Conservation (phyloP, 2,113 vertebrate genomes). For the Rostratula benghalensis region DNA sequence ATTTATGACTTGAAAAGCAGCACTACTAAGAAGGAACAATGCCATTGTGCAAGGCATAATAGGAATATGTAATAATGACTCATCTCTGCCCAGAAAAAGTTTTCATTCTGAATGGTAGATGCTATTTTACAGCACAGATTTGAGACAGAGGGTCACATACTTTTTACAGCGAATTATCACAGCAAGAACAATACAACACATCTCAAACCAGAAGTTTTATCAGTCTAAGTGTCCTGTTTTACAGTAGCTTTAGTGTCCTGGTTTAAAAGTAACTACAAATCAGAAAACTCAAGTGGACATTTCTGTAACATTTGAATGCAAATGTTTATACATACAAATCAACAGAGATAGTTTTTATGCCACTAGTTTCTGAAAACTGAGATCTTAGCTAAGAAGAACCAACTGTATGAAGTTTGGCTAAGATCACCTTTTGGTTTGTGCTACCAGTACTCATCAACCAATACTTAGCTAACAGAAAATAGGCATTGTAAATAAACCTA, state of each 20-base stretch:
- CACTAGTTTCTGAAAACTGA: not conserved
- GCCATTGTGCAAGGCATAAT: not conserved
- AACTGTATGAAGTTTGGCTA: not conserved
- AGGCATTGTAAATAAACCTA: not conserved
- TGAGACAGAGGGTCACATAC: not conserved
- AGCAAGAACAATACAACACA: not conserved
- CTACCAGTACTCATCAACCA: not conserved
- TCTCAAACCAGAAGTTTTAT: not conserved
- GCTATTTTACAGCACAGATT: not conserved
- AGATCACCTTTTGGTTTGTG: not conserved
- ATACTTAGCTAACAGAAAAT: not conserved
- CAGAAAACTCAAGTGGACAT: not conserved
- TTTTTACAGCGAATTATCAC: not conserved
- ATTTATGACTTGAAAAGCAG: not conserved
- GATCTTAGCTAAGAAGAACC: not conserved
- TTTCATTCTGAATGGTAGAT: not conserved
- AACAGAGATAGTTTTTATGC: not conserved
- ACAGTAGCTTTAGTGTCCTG: not conserved
- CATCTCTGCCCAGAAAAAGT: not conserved
- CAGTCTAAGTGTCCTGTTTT: not conserved
- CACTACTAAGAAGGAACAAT: not conserved
- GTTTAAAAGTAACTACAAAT: not conserved
- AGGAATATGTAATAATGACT: not conserved
- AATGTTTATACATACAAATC: not conserved
- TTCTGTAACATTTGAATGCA: not conserved